Conservation (phyloP, 2,797 vertebrate species). For the Sciurus vulgaris region DNA sequence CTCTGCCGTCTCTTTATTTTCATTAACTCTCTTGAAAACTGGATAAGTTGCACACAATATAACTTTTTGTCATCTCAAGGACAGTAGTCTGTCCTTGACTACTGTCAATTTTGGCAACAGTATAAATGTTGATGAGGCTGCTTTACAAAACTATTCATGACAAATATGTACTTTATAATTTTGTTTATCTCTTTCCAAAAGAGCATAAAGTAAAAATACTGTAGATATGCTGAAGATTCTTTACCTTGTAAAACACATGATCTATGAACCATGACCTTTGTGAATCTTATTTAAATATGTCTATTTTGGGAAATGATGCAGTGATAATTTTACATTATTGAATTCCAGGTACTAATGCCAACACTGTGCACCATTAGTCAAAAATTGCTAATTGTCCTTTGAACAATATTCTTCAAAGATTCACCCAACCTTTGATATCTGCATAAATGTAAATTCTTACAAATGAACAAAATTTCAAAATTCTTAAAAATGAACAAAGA, state of each 20-base stretch:
- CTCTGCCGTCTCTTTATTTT: neutral
- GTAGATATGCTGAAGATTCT: neutral
- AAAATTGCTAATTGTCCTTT: neutral
- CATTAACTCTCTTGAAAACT: neutral
- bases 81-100: neutral
- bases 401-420: neutral
- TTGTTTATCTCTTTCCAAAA: too few relatives aligned
- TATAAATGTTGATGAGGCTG: neutral
- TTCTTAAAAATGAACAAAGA: neutral
- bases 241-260: neutral
- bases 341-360: neutral
- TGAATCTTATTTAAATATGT: neutral
- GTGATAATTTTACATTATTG: neutral
- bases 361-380: neutral
- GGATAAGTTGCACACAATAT: neutral
- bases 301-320: neutral
- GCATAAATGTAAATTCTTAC: neutral
- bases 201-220: neutral
- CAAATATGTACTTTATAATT: too few relatives aligned
- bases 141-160: too few relatives aligned
- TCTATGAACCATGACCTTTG: neutral
- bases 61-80: neutral
- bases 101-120: neutral
- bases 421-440: neutral
- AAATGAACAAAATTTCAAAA: neutral